Base-by-base conservation (phyloP, 2,888 invertebrate species). In the Sclerodermus sp. region DNA sequence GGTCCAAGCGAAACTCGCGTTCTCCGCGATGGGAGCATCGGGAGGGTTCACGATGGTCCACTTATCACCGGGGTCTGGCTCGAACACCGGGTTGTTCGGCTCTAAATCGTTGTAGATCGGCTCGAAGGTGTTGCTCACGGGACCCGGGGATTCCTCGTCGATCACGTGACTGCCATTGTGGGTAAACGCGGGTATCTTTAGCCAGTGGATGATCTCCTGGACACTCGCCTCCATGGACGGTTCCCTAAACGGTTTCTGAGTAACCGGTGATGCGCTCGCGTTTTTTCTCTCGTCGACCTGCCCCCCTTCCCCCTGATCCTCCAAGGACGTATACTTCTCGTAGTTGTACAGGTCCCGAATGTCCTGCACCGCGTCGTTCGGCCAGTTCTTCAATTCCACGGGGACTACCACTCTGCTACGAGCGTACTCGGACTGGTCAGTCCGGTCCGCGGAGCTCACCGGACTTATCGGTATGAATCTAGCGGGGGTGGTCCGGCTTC, bases 291-390 rank as follows among this genome's bases (percentile, higher is more conserved):
- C 12, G 32, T 18, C 5, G n/a, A n/a, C n/a, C n/a, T n/a, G n/a
- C n/a, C n/a, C n/a, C n/a, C n/a, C n/a, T n/a, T n/a, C n/a, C n/a
- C 17, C 47, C 34, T 12, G 34, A 3, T 47, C 52, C 18, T 42
- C 52, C 37, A 63, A 48, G 0, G 71, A 67, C 2, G 74, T 74
- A 37, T 77, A 76, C 40, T 69, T 73, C 2, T 77, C 67, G 42
- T 76, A 75, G 58, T 75, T 69, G 13, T 68, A 65, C 0, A 74
- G 49, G 53, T 76, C 76, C 3, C 71, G 63, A 1, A 57, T 37
- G n/a, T 62, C 63, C 4, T 67, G 60, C 2, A 71, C 41, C 12
- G 63, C 64, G 0, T 66, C 69, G 40, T 68, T 69, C 1, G 77
- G 73, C 77, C 77, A 77, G 39, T 70, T 71, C 49, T 76, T 77